phyloP scores from a whole-genome alignment of 2,888 invertebrate species.

The Amphipoea lucens region DNA sequence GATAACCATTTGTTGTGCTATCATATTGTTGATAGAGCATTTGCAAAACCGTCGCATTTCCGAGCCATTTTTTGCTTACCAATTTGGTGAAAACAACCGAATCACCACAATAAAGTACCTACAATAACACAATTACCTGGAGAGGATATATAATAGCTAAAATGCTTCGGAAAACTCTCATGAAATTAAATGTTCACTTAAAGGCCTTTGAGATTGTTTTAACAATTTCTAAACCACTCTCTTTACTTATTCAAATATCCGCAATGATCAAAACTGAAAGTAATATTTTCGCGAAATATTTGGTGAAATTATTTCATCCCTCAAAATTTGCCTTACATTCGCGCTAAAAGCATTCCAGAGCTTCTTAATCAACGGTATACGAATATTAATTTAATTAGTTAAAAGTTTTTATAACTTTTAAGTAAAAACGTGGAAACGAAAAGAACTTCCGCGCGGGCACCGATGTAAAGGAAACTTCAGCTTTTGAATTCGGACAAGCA shows the following conservation, averaged over 20 bases:
- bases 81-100: neutral
- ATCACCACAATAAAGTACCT: conserved; percentile 21
- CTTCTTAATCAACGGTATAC: conserved; percentile 86
- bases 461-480: conserved; percentile 73
- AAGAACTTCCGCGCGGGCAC: conserved; percentile 71
- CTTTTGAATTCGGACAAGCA: conserved; percentile 74
- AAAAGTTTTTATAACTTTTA: conserved; percentile 85
- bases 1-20: conserved; percentile 33
- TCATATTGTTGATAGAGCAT: conserved; percentile 34
- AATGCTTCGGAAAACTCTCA: conserved; percentile 50
- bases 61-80: neutral
- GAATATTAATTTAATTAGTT: conserved; percentile 87
- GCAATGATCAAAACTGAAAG: conserved; percentile 77
- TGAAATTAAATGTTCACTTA: conserved; percentile 72
- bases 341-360: conserved; percentile 86
- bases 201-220: conserved; percentile 74
- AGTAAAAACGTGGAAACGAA: conserved; percentile 80
- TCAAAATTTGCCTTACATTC: conserved; percentile 78
- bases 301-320: conserved; percentile 77
- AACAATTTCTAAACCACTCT: conserved; percentile 76
- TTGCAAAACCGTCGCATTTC: conserved; percentile 22
- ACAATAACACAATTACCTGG: conserved; percentile 46
- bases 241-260: conserved; percentile 80
- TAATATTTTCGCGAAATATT: conserved; percentile 80
- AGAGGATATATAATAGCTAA: conserved; percentile 24